Base-by-base conservation (phyloP, 2,113 vertebrate genomes). In the Halcyon senegalensis region DNA sequence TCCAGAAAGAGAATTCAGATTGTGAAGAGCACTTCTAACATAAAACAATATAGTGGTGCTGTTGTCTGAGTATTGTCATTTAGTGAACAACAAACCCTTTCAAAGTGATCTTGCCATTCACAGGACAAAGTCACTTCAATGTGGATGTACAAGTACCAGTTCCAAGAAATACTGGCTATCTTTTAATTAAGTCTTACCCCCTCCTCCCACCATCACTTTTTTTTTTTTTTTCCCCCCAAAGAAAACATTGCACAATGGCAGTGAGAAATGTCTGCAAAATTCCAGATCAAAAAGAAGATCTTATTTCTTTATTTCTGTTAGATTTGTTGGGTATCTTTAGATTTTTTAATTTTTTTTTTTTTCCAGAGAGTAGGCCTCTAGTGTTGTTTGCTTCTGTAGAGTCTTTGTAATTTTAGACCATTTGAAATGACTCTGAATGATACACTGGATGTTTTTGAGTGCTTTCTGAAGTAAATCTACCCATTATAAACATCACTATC, bases 11-110 rank as follows among this genome's bases (percentile, higher is more conserved):
- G 11, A 89, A 93, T 87, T 87, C 77, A 91, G 67, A 50, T 78
- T 15, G 46, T 62, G 64, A 37, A 75, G 77, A 87, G 17, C 37
- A 66, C 74, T 79, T 75, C 31, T 90, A 90, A 64, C 23, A 41
- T 64, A 62, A 85, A 93, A 58, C 60, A 84, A 77, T 67, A 20
- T 13, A 78, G 43, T 8, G 21, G 23, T 87, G 55, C 53, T 48
- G 15, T 60, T 77, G 43, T 87, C 84, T 72, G n/a, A 80, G 10
- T 76, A 78, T 66, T 93, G 73, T 95, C 50, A 75, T 81, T 90
- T 68, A 74, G 39, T 83, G 74, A 89, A 78, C 76, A 90, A 76
- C 28, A 81, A 96, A 72, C 60, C 87, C 89, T 94, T 87, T 64
- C 66, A 83, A 89, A 85, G 73, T 74, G 73, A 53, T 84, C 43